Conservation (phyloP, 2,888 invertebrate species). For the Spisula subtruncata region DNA sequence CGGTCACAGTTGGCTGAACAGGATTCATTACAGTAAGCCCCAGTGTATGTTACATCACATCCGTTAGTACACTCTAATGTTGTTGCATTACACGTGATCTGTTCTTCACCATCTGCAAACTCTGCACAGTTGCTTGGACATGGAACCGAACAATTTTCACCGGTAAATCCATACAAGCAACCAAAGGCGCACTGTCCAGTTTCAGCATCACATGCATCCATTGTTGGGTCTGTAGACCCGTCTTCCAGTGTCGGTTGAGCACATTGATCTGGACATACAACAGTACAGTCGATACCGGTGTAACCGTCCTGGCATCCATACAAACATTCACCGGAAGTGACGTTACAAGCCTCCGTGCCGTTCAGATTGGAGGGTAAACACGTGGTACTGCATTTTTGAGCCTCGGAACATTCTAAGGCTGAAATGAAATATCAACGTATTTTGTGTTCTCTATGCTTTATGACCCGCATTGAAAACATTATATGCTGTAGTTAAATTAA, state of each 20-base stretch:
- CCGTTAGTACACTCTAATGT: constrained; percentile 16
- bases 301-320: background rate
- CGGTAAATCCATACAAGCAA: constrained; percentile 27
- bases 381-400: constrained; percentile 15
- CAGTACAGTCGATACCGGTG: background rate
- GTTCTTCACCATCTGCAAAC: background rate
- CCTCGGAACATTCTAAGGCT: background rate
- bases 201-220: background rate
- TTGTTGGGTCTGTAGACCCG: background rate
- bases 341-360: constrained; percentile 17
- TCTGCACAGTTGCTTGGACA: constrained; percentile 29
- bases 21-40: background rate
- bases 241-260: background rate
- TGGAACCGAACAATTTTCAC: background rate
- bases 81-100: background rate
- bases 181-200: constrained; percentile 18
- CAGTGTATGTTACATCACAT: constrained; percentile 15
- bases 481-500: too few relatives aligned
- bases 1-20: background rate
- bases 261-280: constrained; percentile 5
- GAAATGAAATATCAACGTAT: background rate
- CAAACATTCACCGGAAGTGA: constrained; percentile 44
- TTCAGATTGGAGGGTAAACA: background rate
- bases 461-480: too few relatives aligned
- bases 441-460: too few relatives aligned